Evolutionary conservation across 2,113 vertebrate genomes (phyloP), one percentile per base, ranked within the genome.

Genomic region (zebrafish (Danio rerio)): DNA sequence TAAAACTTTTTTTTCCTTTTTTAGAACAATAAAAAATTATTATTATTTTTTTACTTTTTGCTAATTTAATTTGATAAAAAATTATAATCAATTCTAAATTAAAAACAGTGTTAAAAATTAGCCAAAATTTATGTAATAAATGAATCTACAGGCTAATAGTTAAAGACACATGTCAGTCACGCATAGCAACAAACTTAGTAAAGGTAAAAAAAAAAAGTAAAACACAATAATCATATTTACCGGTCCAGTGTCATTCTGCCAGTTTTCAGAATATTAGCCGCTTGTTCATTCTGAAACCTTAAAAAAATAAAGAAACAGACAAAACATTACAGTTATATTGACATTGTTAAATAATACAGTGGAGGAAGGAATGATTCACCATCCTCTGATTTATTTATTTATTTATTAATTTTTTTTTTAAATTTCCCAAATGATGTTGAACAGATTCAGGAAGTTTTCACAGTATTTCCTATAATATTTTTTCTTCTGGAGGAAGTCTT

Each of bases 251-350:
- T 94, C 89, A 90, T 93, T 92, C 93, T 94, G 84, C 94, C 94
- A 88, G 93, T 94, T 94, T 94, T 95, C 89, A 92, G 92, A 89
- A 95, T 92, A 88, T 93, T 88, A 89, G 94, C 92, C 85, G 94
- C 92, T 89, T 95, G 94, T 84, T 95, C 93, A 83, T 86, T 94
- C 91, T 94, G 94, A 90, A 95, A 95, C 94, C 94, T 95, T 87
- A 87, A 88, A 88, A 88, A 88, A 56, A 88, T 90, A 70, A 89
- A 89, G 58, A n/a, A 43, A 89, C 87, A 88, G 87, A 85, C n/a
- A 84, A 50, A 58, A 65, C 20, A 15, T 0, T n/a, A 6, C 16
- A 10, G 21, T 63, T 11, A 68, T 20, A 9, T 52, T 7, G 11
- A 5, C 11, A 52, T 52, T 52, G 11, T 52, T 52, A 7, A 52